These are phyloP conservation scores for Monomorium pharaonis DNA, from an alignment of 1,140 invertebrate genomes.

Conservation along the genomic window DNA sequence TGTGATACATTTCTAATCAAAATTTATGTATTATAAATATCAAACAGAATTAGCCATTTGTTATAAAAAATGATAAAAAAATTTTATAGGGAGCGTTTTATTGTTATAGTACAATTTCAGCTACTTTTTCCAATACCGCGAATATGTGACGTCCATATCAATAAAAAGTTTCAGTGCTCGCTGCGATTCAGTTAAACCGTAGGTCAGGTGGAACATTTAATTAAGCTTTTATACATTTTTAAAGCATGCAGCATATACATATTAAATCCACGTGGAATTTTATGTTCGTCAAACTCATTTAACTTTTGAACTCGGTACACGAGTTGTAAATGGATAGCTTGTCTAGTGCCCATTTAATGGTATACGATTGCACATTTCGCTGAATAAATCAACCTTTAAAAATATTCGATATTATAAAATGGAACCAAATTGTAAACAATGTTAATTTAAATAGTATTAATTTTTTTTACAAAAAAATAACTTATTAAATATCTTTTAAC, in stretches of 20 bases:
- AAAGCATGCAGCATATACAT: slow-evolving; percentile 55
- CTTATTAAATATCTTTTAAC: not conserved
- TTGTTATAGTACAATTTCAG: slow-evolving; percentile 14
- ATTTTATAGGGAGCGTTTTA: not conserved
- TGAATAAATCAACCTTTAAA: slow-evolving; percentile 49
- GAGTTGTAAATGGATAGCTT: slow-evolving; percentile 57
- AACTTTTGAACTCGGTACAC: slow-evolving; percentile 50
- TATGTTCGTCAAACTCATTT: slow-evolving; percentile 55
- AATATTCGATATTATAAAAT: slow-evolving; percentile 15
- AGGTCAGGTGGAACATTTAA: slow-evolving; percentile 58
- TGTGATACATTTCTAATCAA: not conserved
- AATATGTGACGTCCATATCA: slow-evolving; percentile 39
- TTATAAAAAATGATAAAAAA: slow-evolving; percentile 10
- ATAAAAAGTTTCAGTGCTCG: slow-evolving; percentile 57
- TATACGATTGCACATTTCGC: slow-evolving; percentile 42
- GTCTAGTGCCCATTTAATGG: slow-evolving; percentile 51
- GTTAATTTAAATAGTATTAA: slow-evolving; percentile 7
- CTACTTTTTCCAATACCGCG: slow-evolving; percentile 28
- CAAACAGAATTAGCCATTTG: not conserved
- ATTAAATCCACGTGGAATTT: slow-evolving; percentile 61
- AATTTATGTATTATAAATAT: slow-evolving; percentile 7
- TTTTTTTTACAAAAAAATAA: not conserved
- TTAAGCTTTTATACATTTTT: slow-evolving; percentile 63
- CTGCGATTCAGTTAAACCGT: slow-evolving; percentile 42
- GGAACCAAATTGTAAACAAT: not conserved